Conservation (phyloP, 1,140 invertebrate species). For the Meloidogyne hapla region DNA sequence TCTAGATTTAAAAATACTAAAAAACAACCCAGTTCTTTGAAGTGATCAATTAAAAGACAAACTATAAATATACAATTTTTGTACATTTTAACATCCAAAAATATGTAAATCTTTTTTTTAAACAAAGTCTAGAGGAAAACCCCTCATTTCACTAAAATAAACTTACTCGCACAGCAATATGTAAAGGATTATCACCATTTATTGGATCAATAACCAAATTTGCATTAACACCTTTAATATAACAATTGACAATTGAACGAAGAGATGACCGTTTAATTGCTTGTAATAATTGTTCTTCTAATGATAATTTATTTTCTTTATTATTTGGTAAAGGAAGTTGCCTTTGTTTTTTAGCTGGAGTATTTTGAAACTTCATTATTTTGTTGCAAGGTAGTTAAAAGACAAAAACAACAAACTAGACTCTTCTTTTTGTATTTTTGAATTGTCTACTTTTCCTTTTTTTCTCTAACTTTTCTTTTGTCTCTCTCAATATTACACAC, state of each 20-base stretch:
- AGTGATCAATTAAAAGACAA: background rate
- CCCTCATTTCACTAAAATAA: background rate
- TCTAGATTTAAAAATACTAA: too few species aligned
- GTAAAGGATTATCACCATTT: slow-evolving; percentile 37
- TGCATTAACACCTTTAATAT: background rate
- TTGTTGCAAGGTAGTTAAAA: background rate
- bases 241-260: background rate
- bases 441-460: too few species aligned
- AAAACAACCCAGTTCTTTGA: too few species aligned
- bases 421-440: too few species aligned
- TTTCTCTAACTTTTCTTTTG: too few species aligned
- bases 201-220: background rate
- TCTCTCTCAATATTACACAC: too few species aligned
- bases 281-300: slow-evolving; percentile 6
- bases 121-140: background rate
- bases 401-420: too few species aligned
- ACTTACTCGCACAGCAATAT: slow-evolving; percentile 27
- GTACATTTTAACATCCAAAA: background rate
- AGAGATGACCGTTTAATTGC: slow-evolving; percentile 1
- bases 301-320: slow-evolving; percentile 47
- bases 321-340: slow-evolving; percentile 34
- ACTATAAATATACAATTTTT: background rate
- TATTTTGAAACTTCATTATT: background rate
- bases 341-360: background rate
- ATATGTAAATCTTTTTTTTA: background rate